Evolutionary conservation across 2,113 vertebrate species (phyloP), one percentile per base, ranked within the genome.

Genomic region (Chaetops frenatus): DNA sequence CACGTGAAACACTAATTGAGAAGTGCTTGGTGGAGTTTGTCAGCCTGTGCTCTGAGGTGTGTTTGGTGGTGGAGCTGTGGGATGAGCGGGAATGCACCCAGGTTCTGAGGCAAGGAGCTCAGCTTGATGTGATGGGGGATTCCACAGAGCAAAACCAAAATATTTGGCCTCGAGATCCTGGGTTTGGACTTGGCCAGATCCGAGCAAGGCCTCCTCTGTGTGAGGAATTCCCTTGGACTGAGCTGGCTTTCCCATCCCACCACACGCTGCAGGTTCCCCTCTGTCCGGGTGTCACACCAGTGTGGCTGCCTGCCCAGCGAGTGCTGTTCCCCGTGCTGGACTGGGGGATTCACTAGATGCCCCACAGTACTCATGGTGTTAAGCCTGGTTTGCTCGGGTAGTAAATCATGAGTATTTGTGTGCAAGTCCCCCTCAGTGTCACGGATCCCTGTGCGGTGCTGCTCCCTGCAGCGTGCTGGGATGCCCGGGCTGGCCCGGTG

Each of bases 241-340:
- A 10, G 40, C 6, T 3, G 6, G 31, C 31, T 42, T 42, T 65
- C 50, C 71, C 38, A 5, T n/a, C 9, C 51, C 51, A 29, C 5
- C 36, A 0, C 40, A 1, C 0, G 0, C 16, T 15, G 18, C n/a
- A 33, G 24, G 3, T 18, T 24, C 24, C 15, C 3, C 42, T 33
- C 14, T 4, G 2, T 24, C 0, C 0, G 0, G 19, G 13, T 21
- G 36, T 29, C 48, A 16, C 65, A 11, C 9, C 17, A 5, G 2
- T 6, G 15, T 10, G 29, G 4, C 56, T 54, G 70, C 12, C 61
- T 33, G 36, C 48, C n/a, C 48, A 9, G 8, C 0, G 0, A 15
- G n/a, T 1, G 5, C 5, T 22, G 36, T 40, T 62, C 42, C 45
- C 2, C 3, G 3, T 20, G 21, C 67, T 19, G 4, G 8, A 5